Evolutionary conservation across 2,888 invertebrate species (phyloP).

Genomic region (Drosophila algonquin): DNA sequence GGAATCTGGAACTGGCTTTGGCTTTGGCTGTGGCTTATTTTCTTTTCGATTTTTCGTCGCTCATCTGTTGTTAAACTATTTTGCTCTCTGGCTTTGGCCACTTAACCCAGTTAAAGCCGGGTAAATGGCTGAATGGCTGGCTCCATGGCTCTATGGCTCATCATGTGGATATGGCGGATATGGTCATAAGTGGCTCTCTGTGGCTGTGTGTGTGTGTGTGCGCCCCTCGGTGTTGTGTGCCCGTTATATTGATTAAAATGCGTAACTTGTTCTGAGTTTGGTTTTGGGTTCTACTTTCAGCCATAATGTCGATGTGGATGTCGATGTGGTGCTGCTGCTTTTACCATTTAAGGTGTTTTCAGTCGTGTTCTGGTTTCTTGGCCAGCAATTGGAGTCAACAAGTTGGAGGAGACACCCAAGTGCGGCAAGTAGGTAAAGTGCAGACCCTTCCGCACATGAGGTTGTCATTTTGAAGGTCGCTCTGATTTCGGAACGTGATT

Average conservation of each 20-base stretch:
- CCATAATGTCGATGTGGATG: too few species aligned
- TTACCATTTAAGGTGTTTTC: constrained; percentile 51
- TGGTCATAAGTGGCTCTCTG: constrained; percentile 41
- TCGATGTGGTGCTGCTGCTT: constrained; percentile 11
- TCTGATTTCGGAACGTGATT: constrained; percentile 64
- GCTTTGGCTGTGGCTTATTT: constrained; percentile 54
- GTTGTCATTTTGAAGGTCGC: constrained; percentile 63
- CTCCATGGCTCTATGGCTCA: constrained; percentile 35
- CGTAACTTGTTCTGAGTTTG: constrained; percentile 71
- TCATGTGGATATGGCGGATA: constrained; percentile 47
- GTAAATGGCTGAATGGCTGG: constrained; percentile 4
- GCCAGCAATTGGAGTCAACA: constrained; percentile 46
- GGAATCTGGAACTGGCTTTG: constrained; percentile 25
- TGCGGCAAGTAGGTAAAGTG: constrained; percentile 42
- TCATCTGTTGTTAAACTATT: constrained; percentile 65
- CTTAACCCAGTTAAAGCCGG: constrained; percentile 78
- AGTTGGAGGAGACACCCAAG: constrained; percentile 3
- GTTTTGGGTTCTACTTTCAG: constrained; percentile 64
- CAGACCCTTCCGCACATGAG: constrained; percentile 50
- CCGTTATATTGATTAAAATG: constrained; percentile 80
- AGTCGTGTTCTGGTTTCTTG: constrained; percentile 32
- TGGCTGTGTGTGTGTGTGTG: background rate
- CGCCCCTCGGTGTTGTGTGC: constrained; percentile 14
- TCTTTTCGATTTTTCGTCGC: constrained; percentile 62
- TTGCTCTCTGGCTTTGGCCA: constrained; percentile 58